Evolutionary conservation across 2,888 invertebrate species (phyloP), one percentile per base, ranked within the genome.

Genomic region (Hydraecia micacea): DNA sequence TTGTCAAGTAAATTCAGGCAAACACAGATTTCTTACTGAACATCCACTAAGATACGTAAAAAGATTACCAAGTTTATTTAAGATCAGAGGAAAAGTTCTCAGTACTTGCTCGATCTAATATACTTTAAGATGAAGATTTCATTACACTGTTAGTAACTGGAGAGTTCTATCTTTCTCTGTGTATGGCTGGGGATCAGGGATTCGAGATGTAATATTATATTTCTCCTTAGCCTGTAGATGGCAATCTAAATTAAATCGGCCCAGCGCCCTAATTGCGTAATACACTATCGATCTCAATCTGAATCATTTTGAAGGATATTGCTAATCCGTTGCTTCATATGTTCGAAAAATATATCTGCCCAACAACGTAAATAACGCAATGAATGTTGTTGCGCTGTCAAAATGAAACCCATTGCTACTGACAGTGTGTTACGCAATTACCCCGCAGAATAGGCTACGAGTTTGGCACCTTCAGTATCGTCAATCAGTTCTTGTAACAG

Each of bases 1-100:
- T 75, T 6, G 2, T 46, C 32, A 58, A 77, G 8, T 77, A 58
- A 55, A 79, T 58, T 52, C 18, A 49, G 75, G 58, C 39, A 75
- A 79, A 32, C 39, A 75, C 42, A 32, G 25, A 58, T 62, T 46
- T 81, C 58, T 60, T 25, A 15, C 28, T 60, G 52, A 13, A 77
- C 15, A 49, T 67, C 25, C 28, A 52, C 32, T 9, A 63, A 32
- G 25, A 49, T 65, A 66, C 15, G 52, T 60, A 65, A 60, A 81
- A 66, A 69, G 60, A 81, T 74, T 81, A 73, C 36, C 0, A 42
- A 70, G 66, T 58, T 79, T 68, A 52, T 52, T 66, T 46, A 58
- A 67, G 58, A 79, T 65, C 70, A 36, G 65, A 70, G 13, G 6
- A 60, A 62, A 82, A 76, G 83, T 77, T 73, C 32, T 63, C 7